These are phyloP conservation scores for Therioaphis trifolii DNA, from an alignment of 2,888 invertebrate species.

Conservation along the genomic window DNA sequence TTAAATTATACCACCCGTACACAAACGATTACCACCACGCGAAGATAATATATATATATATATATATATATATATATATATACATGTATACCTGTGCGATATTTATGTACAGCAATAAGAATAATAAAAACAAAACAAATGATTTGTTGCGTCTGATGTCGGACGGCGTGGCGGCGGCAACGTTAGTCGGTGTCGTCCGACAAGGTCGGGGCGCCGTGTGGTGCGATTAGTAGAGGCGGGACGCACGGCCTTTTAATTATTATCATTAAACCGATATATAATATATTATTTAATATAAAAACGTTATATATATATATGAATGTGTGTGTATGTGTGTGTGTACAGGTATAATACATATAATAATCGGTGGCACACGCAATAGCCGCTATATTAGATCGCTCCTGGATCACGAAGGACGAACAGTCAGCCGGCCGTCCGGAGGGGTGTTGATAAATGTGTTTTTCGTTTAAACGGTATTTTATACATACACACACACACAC, in stretches of 20 bases:
- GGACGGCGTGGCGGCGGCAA: no score
- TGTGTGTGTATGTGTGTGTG: neutral
- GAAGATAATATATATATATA: neutral
- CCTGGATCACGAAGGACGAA: neutral
- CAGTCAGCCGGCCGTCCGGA: no score
- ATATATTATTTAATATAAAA: no score
- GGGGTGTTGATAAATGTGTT: neutral
- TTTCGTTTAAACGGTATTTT: neutral
- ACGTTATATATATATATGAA: neutral
- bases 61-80: no score
- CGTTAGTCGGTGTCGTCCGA: no score
- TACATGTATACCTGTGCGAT: no score
- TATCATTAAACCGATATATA: conserved; percentile 6
- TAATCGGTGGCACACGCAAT: conserved; percentile 40
- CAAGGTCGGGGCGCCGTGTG: no score
- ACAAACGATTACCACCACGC: neutral
- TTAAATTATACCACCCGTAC: neutral
- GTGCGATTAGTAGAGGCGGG: no score
- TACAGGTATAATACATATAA: neutral
- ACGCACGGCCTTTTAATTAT: neutral
- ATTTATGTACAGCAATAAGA: neutral
- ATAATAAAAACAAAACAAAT: neutral
- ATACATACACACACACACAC: no score
- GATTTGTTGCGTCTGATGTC: no score
- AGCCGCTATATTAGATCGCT: no score